Base-by-base conservation (phyloP, 2,797 vertebrate species). In the Chromis chromis region DNA sequence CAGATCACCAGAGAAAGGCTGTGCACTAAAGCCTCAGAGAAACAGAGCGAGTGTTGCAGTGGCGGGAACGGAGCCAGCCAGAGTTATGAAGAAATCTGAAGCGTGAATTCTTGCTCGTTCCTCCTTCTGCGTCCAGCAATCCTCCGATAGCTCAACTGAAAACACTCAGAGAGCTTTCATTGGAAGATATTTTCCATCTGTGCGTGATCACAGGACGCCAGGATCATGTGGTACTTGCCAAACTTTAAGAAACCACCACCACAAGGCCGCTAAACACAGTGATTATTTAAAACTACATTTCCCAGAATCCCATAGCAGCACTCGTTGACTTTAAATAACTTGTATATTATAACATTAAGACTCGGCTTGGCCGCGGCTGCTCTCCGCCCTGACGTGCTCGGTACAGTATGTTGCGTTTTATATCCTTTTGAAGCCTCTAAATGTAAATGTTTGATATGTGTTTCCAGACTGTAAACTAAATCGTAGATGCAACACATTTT, bases 371-470 rank as follows among this genome's bases (percentile, higher is more conserved):
- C 56, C 25, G 53, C 2, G 54, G 79, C 83, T 88, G 82, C 89
- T 89, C 77, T 86, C 77, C 55, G 21, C 72, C 79, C 80, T 27
- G 49, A 50, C n/a, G 0, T 25, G 81, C 42, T 60, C 40, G 36
- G 1, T 27, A 39, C 75, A 25, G 21, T 72, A 25, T 77, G 80
- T 88, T 76, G 54, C 55, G 4, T 89, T 89, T 88, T 75, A 31
- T 85, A 82, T 74, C 76, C 68, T 70, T 87, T 79, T 77, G 28
- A 87, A 80, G 70, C 83, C 84, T 87, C 85, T 85, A 86, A 76
- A 81, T 89, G 86, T 89, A 80, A 86, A 88, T 84, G 87, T 91
- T 88, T 83, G 61, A 74, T 78, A 70, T 66, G 74, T 83, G 87
- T 91, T 79, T 86, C 70, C 55, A 54, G 65, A 72, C 80, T 86